These are phyloP conservation scores for Hypercompe scribonia DNA, from an alignment of 2,888 invertebrate genomes.

Conservation along the genomic window DNA sequence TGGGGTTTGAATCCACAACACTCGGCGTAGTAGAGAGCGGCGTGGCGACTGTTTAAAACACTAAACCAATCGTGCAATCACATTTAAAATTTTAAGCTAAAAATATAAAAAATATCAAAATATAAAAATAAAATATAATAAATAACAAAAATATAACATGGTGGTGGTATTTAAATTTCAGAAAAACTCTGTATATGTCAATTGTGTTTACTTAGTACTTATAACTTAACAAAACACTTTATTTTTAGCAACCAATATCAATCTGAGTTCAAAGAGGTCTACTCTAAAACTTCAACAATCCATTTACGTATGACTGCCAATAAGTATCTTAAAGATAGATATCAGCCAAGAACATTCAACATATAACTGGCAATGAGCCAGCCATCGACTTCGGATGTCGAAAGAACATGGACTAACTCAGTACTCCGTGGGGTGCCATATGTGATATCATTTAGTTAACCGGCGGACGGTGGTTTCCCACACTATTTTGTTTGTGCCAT, in stretches of 20 bases:
- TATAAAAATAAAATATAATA: no score
- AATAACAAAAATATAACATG: no score
- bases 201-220: no score
- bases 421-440: slow-evolving; percentile 39
- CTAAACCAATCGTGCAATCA: no score
- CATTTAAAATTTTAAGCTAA: no score
- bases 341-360: slow-evolving; percentile 34
- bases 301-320: slow-evolving; percentile 44
- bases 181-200: no score
- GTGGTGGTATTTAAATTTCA: no score
- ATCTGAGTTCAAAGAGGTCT: not conserved
- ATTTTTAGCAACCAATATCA: not conserved
- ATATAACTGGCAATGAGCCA: slow-evolving; percentile 50
- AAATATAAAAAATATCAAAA: no score
- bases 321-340: slow-evolving; percentile 45
- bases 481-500: slow-evolving; percentile 72
- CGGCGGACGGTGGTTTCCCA: slow-evolving; percentile 65
- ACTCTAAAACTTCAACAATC: slow-evolving; percentile 33
- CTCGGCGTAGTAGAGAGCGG: no score
- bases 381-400: slow-evolving; percentile 17
- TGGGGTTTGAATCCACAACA: no score
- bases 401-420: slow-evolving; percentile 36
- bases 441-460: slow-evolving; percentile 52
- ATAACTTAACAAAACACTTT: not conserved
- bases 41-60: no score